Evolutionary conservation across 2,888 invertebrate genomes (phyloP).

Genomic region (Perizoma affinitatum): DNA sequence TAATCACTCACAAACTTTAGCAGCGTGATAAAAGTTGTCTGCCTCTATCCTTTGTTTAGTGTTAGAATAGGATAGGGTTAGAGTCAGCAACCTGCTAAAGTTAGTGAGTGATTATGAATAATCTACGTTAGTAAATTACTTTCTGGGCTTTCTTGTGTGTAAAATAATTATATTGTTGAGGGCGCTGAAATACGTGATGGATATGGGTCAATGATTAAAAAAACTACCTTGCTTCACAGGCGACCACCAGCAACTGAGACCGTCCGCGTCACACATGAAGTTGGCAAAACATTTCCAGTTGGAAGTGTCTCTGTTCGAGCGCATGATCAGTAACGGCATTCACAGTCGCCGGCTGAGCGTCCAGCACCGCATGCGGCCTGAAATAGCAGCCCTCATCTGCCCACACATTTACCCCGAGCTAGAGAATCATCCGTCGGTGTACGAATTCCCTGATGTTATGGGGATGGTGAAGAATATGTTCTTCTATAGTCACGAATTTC

Average conservation of each 20-base stretch:
- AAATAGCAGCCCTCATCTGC: slow-evolving; percentile 78
- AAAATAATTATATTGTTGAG: too few relatives aligned
- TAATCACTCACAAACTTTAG: too few relatives aligned
- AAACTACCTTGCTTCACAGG: slow-evolving; percentile 61
- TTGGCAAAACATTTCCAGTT: slow-evolving; percentile 87
- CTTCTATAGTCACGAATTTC: slow-evolving; percentile 86
- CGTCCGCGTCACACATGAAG: slow-evolving; percentile 87
- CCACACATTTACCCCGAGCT: slow-evolving; percentile 89
- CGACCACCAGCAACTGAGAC: slow-evolving; percentile 92
- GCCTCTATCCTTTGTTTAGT: too few relatives aligned
- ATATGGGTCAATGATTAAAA: too few relatives aligned
- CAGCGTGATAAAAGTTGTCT: too few relatives aligned
- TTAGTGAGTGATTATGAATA: too few relatives aligned
- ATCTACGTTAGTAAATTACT: too few relatives aligned
- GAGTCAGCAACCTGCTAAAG: too few relatives aligned
- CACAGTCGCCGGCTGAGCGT: slow-evolving; percentile 85
- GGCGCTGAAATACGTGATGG: too few relatives aligned
- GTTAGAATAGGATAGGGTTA: too few relatives aligned
- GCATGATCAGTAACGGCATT: slow-evolving; percentile 88
- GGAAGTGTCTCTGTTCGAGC: slow-evolving; percentile 92
- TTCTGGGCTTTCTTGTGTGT: too few relatives aligned
- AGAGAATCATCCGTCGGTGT: slow-evolving; percentile 85
- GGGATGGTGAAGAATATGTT: slow-evolving; percentile 87
- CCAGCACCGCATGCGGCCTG: slow-evolving; percentile 92
- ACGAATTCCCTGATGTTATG: slow-evolving; percentile 79